A percentile compares a stretch with the other conserved stretches of the same genome.
Evolutionary conservation across 2,113 vertebrate species (phyloP).

Genomic region (Brienomyrus longianalis): DNA sequence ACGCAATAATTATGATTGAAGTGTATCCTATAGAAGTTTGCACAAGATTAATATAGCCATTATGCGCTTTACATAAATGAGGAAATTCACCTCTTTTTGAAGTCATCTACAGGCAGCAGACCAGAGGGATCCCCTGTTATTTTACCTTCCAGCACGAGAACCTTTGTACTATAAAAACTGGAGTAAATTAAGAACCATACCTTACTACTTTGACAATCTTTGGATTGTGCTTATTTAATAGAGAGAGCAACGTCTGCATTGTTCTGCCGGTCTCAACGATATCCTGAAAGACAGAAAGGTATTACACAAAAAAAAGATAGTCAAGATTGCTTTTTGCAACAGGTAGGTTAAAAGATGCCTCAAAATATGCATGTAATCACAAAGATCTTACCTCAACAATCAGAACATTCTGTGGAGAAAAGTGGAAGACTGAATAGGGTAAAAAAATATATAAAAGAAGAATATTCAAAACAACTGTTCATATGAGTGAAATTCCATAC

Average conservation of each 20-base stretch:
- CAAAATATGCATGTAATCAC: not conserved
- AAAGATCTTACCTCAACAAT: constrained; percentile 73
- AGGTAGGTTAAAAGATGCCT: not conserved
- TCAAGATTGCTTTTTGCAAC: not conserved
- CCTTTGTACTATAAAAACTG: not conserved
- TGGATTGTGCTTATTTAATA: constrained; percentile 61
- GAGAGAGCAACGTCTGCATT: constrained; percentile 65
- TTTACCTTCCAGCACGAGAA: not conserved
- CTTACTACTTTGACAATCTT: constrained; percentile 79
- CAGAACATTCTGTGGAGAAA: constrained; percentile 65
- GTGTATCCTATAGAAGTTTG: not conserved
- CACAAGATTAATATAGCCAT: not conserved
- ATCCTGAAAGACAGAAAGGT: constrained; percentile 55
- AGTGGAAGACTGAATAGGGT: constrained; percentile 11
- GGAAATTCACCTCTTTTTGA: not conserved
- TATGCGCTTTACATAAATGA: not conserved
- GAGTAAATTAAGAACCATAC: constrained; percentile 43
- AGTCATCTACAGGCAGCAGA: not conserved
- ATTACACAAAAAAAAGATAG: not conserved
- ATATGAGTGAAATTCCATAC: constrained; percentile 9
- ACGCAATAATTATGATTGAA: not conserved
- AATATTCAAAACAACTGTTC: not conserved
- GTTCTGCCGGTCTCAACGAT: constrained; percentile 73
- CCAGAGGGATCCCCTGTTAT: not conserved
- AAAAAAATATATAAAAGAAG: not conserved